Evolutionary conservation across 1,140 invertebrate species (phyloP).

Genomic region (Drosophila ironensis): DNA sequence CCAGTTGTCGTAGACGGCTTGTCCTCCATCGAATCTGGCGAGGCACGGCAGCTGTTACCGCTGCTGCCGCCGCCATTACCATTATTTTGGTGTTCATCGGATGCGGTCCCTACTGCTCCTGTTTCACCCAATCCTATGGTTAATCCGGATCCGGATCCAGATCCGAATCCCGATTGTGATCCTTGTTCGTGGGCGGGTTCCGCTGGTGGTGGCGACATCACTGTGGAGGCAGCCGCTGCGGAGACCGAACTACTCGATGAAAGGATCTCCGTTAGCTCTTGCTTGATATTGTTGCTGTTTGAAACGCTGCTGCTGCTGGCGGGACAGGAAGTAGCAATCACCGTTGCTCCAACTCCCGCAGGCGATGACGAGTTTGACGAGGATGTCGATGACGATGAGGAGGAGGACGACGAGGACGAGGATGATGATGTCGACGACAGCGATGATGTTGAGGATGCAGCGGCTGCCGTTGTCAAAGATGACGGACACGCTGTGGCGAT

Average conservation of each 20-base stretch:
- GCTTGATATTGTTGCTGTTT: slow-evolving; percentile 39
- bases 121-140: not conserved
- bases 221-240: slow-evolving; percentile 64
- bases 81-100: slow-evolving; percentile 68
- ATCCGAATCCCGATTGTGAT: not conserved
- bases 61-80: slow-evolving; percentile 54
- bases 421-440: slow-evolving; percentile 26
- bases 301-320: slow-evolving; percentile 51
- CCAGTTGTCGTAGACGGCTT: slow-evolving; percentile 71
- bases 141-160: not conserved
- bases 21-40: slow-evolving; percentile 77
- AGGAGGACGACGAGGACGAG: slow-evolving; percentile 19
- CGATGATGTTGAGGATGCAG: slow-evolving; percentile 36
- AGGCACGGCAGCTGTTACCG: slow-evolving; percentile 73
- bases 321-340: slow-evolving; percentile 27
- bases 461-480: slow-evolving; percentile 29
- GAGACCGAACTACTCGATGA: slow-evolving; percentile 68
- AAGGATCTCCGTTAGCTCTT: slow-evolving; percentile 76
- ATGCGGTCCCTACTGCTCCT: slow-evolving; percentile 17
- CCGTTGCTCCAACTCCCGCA: slow-evolving; percentile 12
- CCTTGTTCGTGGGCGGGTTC: slow-evolving; percentile 50
- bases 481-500: slow-evolving; percentile 39
- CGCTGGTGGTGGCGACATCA: slow-evolving; percentile 81
- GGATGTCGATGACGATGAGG: slow-evolving; percentile 9
- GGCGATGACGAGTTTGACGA: slow-evolving; percentile 18